phyloP scores from a whole-genome alignment of 2,888 invertebrate species.

The Pristionchus japonicus region DNA sequence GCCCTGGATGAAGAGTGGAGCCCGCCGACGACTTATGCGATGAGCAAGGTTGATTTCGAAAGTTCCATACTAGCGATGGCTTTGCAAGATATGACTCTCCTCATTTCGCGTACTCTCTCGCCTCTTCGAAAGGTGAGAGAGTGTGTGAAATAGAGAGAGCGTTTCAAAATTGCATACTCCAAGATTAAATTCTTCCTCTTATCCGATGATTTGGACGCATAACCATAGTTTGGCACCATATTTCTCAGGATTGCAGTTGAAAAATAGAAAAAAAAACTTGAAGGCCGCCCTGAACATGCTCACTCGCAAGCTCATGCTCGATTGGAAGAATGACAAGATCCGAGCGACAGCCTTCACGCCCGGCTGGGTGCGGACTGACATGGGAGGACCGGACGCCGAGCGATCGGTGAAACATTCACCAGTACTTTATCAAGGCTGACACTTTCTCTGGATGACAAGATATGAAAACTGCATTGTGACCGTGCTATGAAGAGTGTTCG shows the following conservation, averaged over 20 bases:
- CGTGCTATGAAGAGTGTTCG: not conserved
- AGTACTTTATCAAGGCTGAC: no score
- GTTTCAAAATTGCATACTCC: no score
- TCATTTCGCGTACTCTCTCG: no score
- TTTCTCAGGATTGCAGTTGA: no score
- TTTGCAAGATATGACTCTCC: no score
- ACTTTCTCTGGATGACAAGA: no score
- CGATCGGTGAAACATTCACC: not conserved
- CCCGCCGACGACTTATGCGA: not conserved
- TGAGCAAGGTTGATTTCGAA: slow-evolving; percentile 37
- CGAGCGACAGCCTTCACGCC: slow-evolving; percentile 23
- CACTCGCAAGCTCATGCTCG: not conserved
- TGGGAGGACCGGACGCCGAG: slow-evolving; percentile 39
- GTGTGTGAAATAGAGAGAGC: no score
- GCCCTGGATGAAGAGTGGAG: not conserved
- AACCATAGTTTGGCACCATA: no score
- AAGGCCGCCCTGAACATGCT: slow-evolving; percentile 45
- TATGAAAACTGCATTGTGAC: not conserved
- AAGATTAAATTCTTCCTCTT: no score
- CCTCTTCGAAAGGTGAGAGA: no score
- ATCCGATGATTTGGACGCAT: no score
- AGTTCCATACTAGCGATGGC: not conserved
- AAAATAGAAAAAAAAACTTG: no score
- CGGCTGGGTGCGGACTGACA: slow-evolving; percentile 47
- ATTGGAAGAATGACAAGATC: not conserved